phyloP scores from a whole-genome alignment of 1,140 invertebrate species.

The Drosophila bifasciata region DNA sequence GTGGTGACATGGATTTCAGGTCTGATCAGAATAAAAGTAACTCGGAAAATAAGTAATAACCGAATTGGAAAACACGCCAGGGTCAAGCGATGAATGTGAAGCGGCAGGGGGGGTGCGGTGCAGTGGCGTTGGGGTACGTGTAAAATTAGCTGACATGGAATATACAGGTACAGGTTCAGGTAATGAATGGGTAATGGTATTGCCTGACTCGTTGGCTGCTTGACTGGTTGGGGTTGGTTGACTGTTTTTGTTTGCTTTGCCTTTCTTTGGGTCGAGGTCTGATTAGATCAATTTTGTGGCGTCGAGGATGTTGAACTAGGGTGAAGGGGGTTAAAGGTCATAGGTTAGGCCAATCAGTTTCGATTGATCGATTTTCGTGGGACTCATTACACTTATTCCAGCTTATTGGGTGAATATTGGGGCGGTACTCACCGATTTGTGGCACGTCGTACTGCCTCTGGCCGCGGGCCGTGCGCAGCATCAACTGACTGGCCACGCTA shows the following conservation, averaged over 20 bases:
- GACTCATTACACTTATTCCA: neutral
- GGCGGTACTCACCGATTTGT: slow-evolving; percentile 89
- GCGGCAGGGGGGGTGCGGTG: too few species aligned
- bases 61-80: slow-evolving; percentile 23
- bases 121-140: too few species aligned
- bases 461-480: slow-evolving; percentile 87
- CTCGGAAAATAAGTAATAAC: slow-evolving; percentile 50
- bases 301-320: neutral
- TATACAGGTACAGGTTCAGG: too few species aligned
- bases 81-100: too few species aligned
- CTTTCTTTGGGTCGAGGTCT: slow-evolving; percentile 2
- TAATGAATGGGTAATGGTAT: too few species aligned
- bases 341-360: neutral
- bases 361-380: slow-evolving; percentile 27
- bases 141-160: too few species aligned
- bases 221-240: too few species aligned
- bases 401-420: neutral
- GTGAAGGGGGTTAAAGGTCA: slow-evolving; percentile 26
- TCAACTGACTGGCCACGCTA: slow-evolving; percentile 86
- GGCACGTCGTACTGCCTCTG: slow-evolving; percentile 89
- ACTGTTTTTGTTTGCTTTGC: too few species aligned
- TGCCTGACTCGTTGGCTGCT: too few species aligned
- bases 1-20: too few species aligned
- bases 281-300: slow-evolving; percentile 31
- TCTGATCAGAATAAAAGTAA: slow-evolving; percentile 1